Evolutionary conservation across 2,888 invertebrate genomes (phyloP).

Genomic region (Ochlodes sylvanus): DNA sequence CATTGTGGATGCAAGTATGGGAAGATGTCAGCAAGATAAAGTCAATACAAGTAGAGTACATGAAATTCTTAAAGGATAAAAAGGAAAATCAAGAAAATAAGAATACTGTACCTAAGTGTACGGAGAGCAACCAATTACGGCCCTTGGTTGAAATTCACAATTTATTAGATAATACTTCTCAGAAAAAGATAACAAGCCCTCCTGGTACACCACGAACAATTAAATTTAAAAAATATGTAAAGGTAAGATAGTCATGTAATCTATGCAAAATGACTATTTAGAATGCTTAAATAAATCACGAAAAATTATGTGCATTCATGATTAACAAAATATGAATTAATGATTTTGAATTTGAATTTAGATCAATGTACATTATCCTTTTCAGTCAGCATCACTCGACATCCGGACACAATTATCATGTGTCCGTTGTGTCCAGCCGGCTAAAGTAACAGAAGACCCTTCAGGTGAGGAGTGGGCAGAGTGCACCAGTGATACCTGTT

Average conservation of each 20-base stretch:
- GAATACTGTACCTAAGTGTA: conserved; percentile 51
- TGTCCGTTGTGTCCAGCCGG: conserved; percentile 72
- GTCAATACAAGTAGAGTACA: conserved; percentile 59
- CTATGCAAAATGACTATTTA: no score
- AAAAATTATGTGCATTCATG: no score
- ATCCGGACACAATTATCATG: conserved; percentile 68
- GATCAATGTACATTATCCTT: conserved; percentile 37
- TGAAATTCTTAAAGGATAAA: conserved; percentile 57
- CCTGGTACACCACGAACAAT: conserved; percentile 73
- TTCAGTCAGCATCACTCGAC: conserved; percentile 74
- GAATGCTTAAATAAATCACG: no score
- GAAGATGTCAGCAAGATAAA: conserved; percentile 59
- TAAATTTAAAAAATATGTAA: conserved; percentile 69
- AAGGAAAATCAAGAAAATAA: conserved; percentile 74
- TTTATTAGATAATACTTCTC: conserved; percentile 52
- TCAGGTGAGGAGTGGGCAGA: conserved; percentile 82
- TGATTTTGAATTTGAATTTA: neutral
- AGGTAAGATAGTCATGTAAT: conserved; percentile 56
- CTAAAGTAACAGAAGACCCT: conserved; percentile 72
- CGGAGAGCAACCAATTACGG: conserved; percentile 50
- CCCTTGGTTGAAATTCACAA: conserved; percentile 70
- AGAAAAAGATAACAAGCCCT: conserved; percentile 57
- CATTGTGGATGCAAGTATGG: conserved; percentile 68
- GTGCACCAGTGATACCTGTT: conserved; percentile 78
- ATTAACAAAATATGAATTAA: no score